A percentile compares a stretch with the other conserved stretches of the same genome.
These are phyloP conservation scores for Pissodes strobi DNA, from an alignment of 1,140 invertebrate species.

Conservation along the genomic window DNA sequence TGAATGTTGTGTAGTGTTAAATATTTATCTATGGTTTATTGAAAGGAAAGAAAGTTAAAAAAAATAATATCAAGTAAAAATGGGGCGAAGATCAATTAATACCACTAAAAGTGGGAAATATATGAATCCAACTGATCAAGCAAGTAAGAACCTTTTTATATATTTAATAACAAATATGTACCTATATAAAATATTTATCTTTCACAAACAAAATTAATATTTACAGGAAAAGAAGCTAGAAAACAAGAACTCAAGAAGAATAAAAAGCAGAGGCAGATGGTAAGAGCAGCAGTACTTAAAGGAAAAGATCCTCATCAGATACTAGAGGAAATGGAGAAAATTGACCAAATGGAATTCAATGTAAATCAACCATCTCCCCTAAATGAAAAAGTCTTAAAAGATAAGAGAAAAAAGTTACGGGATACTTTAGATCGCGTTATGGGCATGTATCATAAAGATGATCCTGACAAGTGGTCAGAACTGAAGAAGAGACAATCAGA, in stretches of 20 bases:
- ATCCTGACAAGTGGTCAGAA: constrained; percentile 91
- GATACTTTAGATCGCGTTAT: constrained; percentile 94
- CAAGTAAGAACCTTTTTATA: constrained; percentile 74
- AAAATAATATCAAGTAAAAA: constrained; percentile 58
- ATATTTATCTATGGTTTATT: too few species aligned
- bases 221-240: constrained; percentile 91
- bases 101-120: constrained; percentile 99
- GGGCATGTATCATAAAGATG: constrained; percentile 96
- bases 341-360: constrained; percentile 98
- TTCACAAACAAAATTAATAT: constrained; percentile 11
- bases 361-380: constrained; percentile 89
- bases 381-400: constrained; percentile 95
- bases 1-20: too few species aligned
- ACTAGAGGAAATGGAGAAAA: constrained; percentile 94
- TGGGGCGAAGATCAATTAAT: constrained; percentile 95
- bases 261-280: constrained; percentile 94
- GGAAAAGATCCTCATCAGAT: constrained; percentile 96
- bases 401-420: constrained; percentile 93
- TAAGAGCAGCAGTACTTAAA: constrained; percentile 94
- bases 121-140: constrained; percentile 99
- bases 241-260: constrained; percentile 98
- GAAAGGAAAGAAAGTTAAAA: too few species aligned
- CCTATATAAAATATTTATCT: constrained; percentile 17
- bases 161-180: constrained; percentile 11
- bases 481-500: constrained; percentile 88